Evolutionary conservation across 2,797 vertebrate species (phyloP), one percentile per base, ranked within the genome.

Genomic region (Acrocephalus scirpaceus): DNA sequence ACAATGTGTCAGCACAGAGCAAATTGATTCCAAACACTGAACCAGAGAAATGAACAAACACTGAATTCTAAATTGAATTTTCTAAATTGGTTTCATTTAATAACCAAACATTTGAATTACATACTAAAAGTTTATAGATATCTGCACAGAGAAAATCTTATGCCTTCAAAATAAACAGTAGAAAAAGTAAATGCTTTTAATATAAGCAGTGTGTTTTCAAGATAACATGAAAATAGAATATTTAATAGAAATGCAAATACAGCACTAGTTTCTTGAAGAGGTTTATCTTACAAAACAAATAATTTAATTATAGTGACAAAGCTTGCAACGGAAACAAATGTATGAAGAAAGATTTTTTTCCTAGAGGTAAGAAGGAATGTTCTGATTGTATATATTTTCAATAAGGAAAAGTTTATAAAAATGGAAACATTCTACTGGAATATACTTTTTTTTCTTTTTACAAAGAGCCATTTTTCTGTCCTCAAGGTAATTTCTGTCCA

Each of bases 251-350:
- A 90, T 96, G 50, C 58, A 95, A 97, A 92, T 88, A 86, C 70
- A 74, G 58, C 51, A 32, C 75, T 85, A 69, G 48, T 91, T 97
- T 95, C 94, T 94, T 82, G 70, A 95, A 96, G 58, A 58, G 27
- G 65, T 95, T 97, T 96, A 81, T 95, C 92, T 97, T 92, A 53
- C 45, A 16, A 97, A 97, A 95, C 71, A 96, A 96, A 77, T 90
- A 6, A 76, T 83, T 93, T 95, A 95, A 96, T 97, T 94, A 90
- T n/a, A 86, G n/a, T 78, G 58, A 60, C 38, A 93, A 91, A 72
- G 23, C 30, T 95, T 97, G 81, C 57, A 87, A 71, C 57, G 73
- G 45, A 92, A 95, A 89, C 21, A 93, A 86, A 85, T 57, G 56
- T 72, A 36, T 11, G 22, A 91, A 67, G 71, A 77, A 72, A 69